Percentiles rank a stretch among this genome's conserved stretches.
These are phyloP conservation scores for Serrognathus titanus DNA, from an alignment of 2,888 invertebrate species.

Conservation along the genomic window DNA sequence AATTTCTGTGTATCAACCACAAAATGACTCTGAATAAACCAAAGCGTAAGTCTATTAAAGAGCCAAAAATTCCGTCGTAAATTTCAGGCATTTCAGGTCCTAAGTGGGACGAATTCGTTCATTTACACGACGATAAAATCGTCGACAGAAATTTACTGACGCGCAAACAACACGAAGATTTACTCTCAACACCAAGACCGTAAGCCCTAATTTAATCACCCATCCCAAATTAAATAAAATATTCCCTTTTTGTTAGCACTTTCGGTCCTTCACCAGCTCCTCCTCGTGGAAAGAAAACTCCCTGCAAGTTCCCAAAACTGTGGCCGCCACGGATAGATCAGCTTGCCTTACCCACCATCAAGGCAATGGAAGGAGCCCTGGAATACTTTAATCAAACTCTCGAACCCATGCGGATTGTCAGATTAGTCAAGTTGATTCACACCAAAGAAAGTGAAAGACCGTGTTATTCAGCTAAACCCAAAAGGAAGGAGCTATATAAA, in stretches of 20 bases:
- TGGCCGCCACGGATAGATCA: slow-evolving; percentile 19
- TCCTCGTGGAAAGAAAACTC: neutral
- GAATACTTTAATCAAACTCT: slow-evolving; percentile 15
- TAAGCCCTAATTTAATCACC: slow-evolving; percentile 1
- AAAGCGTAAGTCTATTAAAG: too few relatives aligned
- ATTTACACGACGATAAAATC: neutral
- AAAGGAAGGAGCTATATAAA: slow-evolving; percentile 9
- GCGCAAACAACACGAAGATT: slow-evolving; percentile 11
- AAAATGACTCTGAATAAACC: too few relatives aligned
- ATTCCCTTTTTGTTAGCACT: too few relatives aligned
- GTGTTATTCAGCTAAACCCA: slow-evolving; percentile 2
- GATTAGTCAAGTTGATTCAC: slow-evolving; percentile 22
- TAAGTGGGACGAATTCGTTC: too few relatives aligned
- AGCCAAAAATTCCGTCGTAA: too few relatives aligned
- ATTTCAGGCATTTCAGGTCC: too few relatives aligned
- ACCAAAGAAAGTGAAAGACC: slow-evolving; percentile 18
- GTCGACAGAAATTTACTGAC: slow-evolving; percentile 14
- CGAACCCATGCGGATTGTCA: slow-evolving; percentile 23
- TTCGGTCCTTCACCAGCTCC: neutral
- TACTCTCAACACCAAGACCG: slow-evolving; percentile 13
- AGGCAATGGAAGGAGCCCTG: slow-evolving; percentile 16
- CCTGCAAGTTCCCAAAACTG: slow-evolving; percentile 14
- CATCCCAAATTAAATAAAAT: too few relatives aligned
- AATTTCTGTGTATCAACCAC: neutral
- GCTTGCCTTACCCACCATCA: slow-evolving; percentile 18